A percentile compares a stretch with the other conserved stretches of the same genome.
These are phyloP conservation scores for Lamellibrachia columna DNA, from an alignment of 2,888 invertebrate genomes.

Conservation along the genomic window DNA sequence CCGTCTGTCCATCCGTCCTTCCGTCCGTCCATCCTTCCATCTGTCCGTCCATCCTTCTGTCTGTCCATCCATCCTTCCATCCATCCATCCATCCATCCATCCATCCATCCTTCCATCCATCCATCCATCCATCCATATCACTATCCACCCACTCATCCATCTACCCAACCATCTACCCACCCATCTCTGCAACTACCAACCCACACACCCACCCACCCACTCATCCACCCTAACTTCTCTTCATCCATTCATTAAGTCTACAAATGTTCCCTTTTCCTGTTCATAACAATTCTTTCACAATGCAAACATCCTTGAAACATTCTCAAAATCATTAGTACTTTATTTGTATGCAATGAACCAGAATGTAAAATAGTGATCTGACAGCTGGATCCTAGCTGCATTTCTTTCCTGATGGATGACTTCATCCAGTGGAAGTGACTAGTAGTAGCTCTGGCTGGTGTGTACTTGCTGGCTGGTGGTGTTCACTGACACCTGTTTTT, in stretches of 20 bases:
- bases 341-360: background rate
- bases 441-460: background rate
- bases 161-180: background rate
- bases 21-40: background rate
- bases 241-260: background rate
- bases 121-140: background rate
- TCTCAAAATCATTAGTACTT: background rate
- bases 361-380: background rate
- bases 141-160: background rate
- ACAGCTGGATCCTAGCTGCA: background rate
- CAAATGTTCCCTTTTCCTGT: background rate
- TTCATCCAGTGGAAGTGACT: background rate
- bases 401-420: background rate
- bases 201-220: too few relatives aligned
- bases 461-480: background rate
- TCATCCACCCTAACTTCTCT: background rate
- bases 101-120: background rate
- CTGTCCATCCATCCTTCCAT: background rate
- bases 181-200: background rate
- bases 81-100: background rate
- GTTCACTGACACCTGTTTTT: background rate
- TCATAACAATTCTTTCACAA: background rate
- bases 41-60: background rate
- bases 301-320: background rate
- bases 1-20: background rate